Evolutionary conservation across 2,113 vertebrate genomes (phyloP), one percentile per base, ranked within the genome.

Genomic region (Burhinus oedicnemus): DNA sequence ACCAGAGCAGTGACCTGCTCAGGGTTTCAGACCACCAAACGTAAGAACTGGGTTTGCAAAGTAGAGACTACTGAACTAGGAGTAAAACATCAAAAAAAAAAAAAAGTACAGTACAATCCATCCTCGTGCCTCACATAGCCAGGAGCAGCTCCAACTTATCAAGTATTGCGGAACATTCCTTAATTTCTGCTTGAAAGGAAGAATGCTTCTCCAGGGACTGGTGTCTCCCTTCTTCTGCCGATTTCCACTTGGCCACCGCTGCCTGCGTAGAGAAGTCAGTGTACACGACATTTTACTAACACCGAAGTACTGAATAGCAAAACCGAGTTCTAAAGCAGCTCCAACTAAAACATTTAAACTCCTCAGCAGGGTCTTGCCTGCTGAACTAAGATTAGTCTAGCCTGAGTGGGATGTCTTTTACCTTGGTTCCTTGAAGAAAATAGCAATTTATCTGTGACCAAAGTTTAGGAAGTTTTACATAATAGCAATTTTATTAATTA

Each of bases 171-270:
- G 89, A 76, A 19, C 93, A 95, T 20, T 97, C 95, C 79, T 91
- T 90, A 7, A 96, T n/a, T 86, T 97, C 91, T 13, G 25, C 85
- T 26, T 94, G 91, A 52, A 92, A 96, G 58, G 64, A 71, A 7
- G 90, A 81, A 20, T 96, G 98, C 75, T 98, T 96, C 83, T 98
- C 79, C 64, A 98, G 62, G 87, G 97, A 97, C 12, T 2, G 87
- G 6, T 22, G 30, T 3, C 94, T 77, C 69, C 94, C 92, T 26
- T 98, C 95, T 79, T 94, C 96, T 2, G 90, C 97, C 2, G 60
- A 49, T 34, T 96, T 96, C 97, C 98, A 98, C 61, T 95, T 97
- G 2, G 75, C 91, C 78, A 91, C 96, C 3, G 95, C 87, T 20
- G 92, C 23, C 98, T 98, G 85, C 3, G 26, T 4, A 22, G 82